Conservation (phyloP, 1,140 invertebrate species). For the Brachionus angularis region DNA sequence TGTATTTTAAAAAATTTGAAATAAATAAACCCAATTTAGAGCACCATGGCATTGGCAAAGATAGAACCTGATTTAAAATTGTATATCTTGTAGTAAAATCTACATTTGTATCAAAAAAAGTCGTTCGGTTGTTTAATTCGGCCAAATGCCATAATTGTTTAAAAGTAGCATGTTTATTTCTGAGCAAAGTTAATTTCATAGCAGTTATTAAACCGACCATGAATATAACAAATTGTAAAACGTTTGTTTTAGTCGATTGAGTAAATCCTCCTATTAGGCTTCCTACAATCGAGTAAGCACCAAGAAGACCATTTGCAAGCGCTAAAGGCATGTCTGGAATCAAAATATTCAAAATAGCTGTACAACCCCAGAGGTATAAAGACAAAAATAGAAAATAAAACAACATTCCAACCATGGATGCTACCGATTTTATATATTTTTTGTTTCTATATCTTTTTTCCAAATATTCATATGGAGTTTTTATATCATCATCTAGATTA, state of each 20-base stretch:
- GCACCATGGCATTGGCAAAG: constrained; percentile 18
- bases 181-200: constrained; percentile 12
- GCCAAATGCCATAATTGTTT: constrained; percentile 17
- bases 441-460: constrained; percentile 30
- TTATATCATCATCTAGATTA: not conserved
- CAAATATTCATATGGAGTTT: constrained; percentile 19
- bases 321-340: not conserved
- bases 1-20: constrained; percentile 4
- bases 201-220: not conserved
- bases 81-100: not conserved
- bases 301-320: not conserved
- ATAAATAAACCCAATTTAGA: constrained; percentile 21
- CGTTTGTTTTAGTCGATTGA: constrained; percentile 31
- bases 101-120: not conserved
- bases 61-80: constrained; percentile 24
- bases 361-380: constrained; percentile 19
- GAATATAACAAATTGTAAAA: constrained; percentile 26
- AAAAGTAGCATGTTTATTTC: not conserved
- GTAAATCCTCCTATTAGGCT: not conserved
- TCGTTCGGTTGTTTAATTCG: constrained; percentile 11
- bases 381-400: constrained; percentile 36
- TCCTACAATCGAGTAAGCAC: constrained; percentile 3
- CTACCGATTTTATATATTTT: constrained; percentile 4
- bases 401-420: not conserved
- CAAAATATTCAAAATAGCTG: constrained; percentile 12